Evolutionary conservation across 2,888 invertebrate species (phyloP), one percentile per base, ranked within the genome.

Genomic region (Sipha maydis): DNA sequence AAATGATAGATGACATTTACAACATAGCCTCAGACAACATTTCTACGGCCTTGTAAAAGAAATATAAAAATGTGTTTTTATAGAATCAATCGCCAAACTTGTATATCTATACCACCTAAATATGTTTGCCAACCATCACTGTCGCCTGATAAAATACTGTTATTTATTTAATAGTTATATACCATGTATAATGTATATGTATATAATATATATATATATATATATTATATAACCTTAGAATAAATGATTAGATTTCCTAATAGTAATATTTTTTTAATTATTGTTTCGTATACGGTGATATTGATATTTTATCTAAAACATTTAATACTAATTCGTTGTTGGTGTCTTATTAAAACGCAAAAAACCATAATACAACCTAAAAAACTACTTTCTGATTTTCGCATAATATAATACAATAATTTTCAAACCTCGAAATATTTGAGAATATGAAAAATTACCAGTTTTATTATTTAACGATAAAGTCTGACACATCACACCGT

Each of bases 391-490:
- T 31, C 28, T 31, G 28, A 71, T 71, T 31, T 71, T 31, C 71
- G 17, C 4, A 14, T 28, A 41, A 41, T 8, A 38, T 7, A 0
- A 69, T 31, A 85, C 34, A 77, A 48, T 69, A 75, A 48, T 25
- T 77, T 17, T 48, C 48, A 69, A 85, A 69, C 85, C 76, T 85
- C 85, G 85, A 48, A 77, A 69, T 77, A 69, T 54, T 77, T n/a
- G n/a, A 25, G 41, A 77, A 41, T 48, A 84, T 76, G 19, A 48
- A 38, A 38, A 85, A 77, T 67, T 41, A 77, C 85, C 31, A 67
- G 85, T 77, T 77, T 83, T 85, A 17, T 41, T 69, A 41, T 67
- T 77, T 77, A 28, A 85, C 76, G 48, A 85, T 69, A 85, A 69
- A 85, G 34, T 78, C 67, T 54, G 69, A 69, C 34, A 17, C 31